Evolutionary conservation across 2,888 invertebrate genomes (phyloP), one percentile per base, ranked within the genome.

Genomic region (Idaea straminata): DNA sequence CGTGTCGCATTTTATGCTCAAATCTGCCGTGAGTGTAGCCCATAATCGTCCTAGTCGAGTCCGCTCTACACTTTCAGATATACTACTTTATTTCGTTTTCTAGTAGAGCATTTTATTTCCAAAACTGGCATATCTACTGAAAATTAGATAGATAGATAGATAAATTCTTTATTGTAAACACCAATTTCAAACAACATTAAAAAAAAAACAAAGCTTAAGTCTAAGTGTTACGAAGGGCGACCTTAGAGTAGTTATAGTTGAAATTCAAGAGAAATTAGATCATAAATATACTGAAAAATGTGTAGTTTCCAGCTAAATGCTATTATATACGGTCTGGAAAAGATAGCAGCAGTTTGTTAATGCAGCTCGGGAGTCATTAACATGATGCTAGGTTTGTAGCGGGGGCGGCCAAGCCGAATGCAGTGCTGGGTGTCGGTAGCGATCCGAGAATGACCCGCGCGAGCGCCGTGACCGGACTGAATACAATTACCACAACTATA

Each of bases 401-500:
- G 47, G 62, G 57, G 25, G 61, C 35, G 62, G 61, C 64, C 61
- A 36, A 62, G 62, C 25, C 59, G 36, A 10, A 47, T 69, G 72
- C 74, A 10, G 10, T 69, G 72, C 74, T 66, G 73, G 76, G 72
- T 73, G 75, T 67, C 70, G 65, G 73, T 71, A 77, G 75, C 74
- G 74, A 79, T 75, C 79, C 75, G 77, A 72, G 77, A 81, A 78
- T 79, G 76, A 77, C 73, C 73, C 72, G 72, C 67, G 70, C 69
- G 25, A 25, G 69, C 74, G 71, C 72, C 77, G 75, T 80, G 77
- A 78, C 80, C 73, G 73, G 77, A 76, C 80, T 79, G 76, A 81
- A 82, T 83, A 81, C 77, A 81, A 83, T 84, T 83, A 83, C 80
- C 74, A 72, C 69, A 71, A 77, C 77, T 76, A 82, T 79, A 82